Conservation (phyloP, 1,140 invertebrate genomes). For the Euura lappo region DNA sequence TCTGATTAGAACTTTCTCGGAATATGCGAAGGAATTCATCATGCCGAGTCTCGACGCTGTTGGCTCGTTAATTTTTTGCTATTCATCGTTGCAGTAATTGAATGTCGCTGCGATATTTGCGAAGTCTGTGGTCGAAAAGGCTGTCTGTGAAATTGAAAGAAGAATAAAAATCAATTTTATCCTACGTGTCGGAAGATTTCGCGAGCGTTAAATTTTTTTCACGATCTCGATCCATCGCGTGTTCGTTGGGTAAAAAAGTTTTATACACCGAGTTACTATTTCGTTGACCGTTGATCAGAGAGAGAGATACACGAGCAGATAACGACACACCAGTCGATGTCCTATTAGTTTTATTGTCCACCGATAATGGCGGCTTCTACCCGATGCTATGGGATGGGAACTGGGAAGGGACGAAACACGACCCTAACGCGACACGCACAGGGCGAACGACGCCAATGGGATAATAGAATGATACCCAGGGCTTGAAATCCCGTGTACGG, state of each 20-base stretch:
- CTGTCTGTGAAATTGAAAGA: neutral
- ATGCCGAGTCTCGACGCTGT: no score
- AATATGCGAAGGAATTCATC: no score
- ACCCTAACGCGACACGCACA: conserved; percentile 36
- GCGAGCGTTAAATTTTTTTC: neutral
- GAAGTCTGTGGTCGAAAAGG: neutral
- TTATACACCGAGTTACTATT: conserved; percentile 35
- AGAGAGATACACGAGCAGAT: conserved; percentile 42
- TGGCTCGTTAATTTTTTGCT: no score
- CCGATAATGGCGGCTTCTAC: conserved; percentile 31
- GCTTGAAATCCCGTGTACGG: neutral
- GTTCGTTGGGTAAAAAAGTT: conserved; percentile 37
- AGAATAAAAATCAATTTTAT: neutral
- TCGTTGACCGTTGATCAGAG: conserved; percentile 24
- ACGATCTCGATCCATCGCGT: conserved; percentile 34
- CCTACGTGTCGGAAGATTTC: neutral
- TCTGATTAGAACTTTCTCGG: no score
- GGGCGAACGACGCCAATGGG: conserved; percentile 26
- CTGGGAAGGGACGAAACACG: conserved; percentile 22
- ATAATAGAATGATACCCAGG: conserved; percentile 36
- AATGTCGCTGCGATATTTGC: neutral
- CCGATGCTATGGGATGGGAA: neutral
- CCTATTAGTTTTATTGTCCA: conserved; percentile 41
- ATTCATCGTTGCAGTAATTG: neutral
- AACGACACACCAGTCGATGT: conserved; percentile 35